These are phyloP conservation scores for Dolomedes plantarius DNA, from an alignment of 2,888 invertebrate genomes.

Conservation along the genomic window DNA sequence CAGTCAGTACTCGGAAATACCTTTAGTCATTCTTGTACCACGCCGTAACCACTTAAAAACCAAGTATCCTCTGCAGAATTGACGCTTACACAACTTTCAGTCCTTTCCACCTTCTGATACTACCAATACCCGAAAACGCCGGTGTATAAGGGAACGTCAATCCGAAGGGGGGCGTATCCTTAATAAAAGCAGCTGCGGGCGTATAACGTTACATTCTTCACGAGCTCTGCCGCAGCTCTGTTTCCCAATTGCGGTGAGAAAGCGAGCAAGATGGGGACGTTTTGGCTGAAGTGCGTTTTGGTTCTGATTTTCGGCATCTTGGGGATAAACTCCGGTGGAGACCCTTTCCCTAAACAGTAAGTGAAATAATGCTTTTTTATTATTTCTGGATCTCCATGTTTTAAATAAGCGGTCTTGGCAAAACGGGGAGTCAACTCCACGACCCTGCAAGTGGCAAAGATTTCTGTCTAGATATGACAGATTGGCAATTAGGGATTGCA, in stretches of 20 bases:
- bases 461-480: no score
- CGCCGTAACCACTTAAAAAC: no score
- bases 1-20: no score
- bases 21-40: no score
- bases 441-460: no score
- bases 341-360: background rate
- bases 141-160: background rate
- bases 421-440: no score
- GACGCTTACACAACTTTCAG: background rate
- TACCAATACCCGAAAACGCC: background rate
- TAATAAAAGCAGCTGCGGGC: constrained; percentile 14
- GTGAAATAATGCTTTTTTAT: no score
- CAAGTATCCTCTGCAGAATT: no score
- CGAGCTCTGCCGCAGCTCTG: background rate
- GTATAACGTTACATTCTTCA: background rate
- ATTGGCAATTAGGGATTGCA: no score
- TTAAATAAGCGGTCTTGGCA: no score
- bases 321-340: background rate
- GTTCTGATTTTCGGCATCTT: background rate
- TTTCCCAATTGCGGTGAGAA: no score
- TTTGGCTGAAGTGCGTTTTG: background rate
- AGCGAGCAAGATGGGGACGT: background rate
- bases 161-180: background rate
- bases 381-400: no score
- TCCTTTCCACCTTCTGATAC: background rate